Evolutionary conservation across 2,113 vertebrate genomes (phyloP).

Genomic region (Centrocercus urophasianus): DNA sequence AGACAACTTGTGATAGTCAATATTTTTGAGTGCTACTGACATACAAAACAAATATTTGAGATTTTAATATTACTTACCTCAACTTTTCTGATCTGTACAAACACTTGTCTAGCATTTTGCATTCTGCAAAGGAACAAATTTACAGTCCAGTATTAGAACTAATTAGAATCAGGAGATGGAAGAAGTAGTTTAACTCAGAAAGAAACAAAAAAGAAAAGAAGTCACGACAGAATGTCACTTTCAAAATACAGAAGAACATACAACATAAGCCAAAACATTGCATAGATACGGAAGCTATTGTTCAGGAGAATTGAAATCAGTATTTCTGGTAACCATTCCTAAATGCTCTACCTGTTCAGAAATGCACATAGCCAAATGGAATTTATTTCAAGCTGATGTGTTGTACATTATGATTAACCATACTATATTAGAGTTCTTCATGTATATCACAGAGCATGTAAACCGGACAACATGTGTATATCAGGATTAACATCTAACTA

Average conservation of each 20-base stretch:
- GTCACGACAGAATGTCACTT: neutral
- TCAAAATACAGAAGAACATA: neutral
- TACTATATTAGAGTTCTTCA: neutral
- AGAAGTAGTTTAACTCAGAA: neutral
- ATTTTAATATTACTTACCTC: neutral
- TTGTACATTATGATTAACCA: conserved; percentile 2
- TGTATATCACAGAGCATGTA: neutral
- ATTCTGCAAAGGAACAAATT: neutral
- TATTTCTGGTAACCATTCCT: neutral
- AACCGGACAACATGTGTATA: neutral
- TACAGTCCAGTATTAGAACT: neutral
- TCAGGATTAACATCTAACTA: conserved; percentile 29
- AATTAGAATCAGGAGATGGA: neutral
- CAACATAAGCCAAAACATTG: neutral
- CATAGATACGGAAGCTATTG: neutral
- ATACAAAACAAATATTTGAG: neutral
- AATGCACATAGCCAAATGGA: conserved; percentile 32
- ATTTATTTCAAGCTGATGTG: conserved; percentile 16
- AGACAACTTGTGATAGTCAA: neutral
- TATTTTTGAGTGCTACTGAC: neutral
- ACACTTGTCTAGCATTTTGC: neutral
- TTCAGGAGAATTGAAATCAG: neutral
- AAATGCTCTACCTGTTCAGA: conserved; percentile 8
- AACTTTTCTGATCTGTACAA: neutral
- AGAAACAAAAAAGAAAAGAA: neutral